These are phyloP conservation scores for Zaprionus africanus DNA, from an alignment of 1,140 invertebrate species.

Conservation along the genomic window DNA sequence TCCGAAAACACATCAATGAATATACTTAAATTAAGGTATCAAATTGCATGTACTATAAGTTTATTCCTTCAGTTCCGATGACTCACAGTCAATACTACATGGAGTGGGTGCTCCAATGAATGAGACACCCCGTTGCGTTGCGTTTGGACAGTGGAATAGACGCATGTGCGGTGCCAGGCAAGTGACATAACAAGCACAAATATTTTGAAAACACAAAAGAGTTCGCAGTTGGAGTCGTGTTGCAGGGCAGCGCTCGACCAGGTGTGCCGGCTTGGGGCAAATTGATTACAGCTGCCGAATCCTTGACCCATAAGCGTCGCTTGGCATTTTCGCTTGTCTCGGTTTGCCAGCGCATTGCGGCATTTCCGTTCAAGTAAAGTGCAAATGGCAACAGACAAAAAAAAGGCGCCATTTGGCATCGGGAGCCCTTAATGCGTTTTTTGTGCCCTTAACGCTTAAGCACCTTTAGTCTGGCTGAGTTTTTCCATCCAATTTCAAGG, in stretches of 20 bases:
- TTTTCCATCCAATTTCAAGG: slow-evolving; percentile 59
- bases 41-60: background rate
- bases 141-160: slow-evolving; percentile 7
- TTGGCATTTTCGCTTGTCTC: slow-evolving; percentile 34
- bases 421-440: slow-evolving; percentile 58
- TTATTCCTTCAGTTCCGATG: background rate
- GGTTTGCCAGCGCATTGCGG: slow-evolving; percentile 44
- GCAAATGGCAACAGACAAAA: slow-evolving; percentile 54
- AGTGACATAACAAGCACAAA: slow-evolving; percentile 70
- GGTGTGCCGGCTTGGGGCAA: slow-evolving; percentile 52
- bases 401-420: slow-evolving; percentile 28
- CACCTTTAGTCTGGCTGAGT: slow-evolving; percentile 31
- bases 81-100: slow-evolving; percentile 19
- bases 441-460: slow-evolving; percentile 30
- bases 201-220: slow-evolving; percentile 57
- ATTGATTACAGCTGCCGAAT: slow-evolving; percentile 63
- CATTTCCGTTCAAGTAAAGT: slow-evolving; percentile 72
- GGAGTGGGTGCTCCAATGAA: slow-evolving; percentile 8
- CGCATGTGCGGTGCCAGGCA: slow-evolving; percentile 15
- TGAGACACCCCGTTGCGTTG: slow-evolving; percentile 20
- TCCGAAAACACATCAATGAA: background rate
- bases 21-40: background rate
- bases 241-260: slow-evolving; percentile 32
- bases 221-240: background rate
- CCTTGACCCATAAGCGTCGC: slow-evolving; percentile 70